Base-by-base conservation (phyloP, 2,888 invertebrate species). In the Amiota communis region DNA sequence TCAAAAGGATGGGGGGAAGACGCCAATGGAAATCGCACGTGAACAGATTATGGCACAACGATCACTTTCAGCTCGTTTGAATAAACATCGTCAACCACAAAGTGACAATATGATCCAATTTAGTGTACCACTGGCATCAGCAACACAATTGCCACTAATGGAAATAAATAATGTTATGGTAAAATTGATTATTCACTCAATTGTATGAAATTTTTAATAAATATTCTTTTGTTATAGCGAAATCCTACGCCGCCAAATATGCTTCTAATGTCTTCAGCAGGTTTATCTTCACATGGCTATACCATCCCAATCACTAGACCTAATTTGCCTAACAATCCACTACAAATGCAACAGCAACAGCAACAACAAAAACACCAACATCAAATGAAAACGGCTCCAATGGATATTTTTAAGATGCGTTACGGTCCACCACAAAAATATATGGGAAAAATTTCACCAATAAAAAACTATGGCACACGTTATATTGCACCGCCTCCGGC, bases 11-110 rank as follows among this genome's bases (percentile, higher is more conserved):
- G 71, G 64, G 72, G 76, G 61, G 0, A 84, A 80, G 70, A 76
- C 83, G 13, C 75, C 83, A n/a, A 83, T 79, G 12, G 83, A 83
- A 1, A 12, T 86, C 46, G 83, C 83, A 13, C 80, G 80, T 8
- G 87, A 86, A 72, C 81, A 86, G 77, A 72, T 87, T n/a, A 82
- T 81, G 17, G 80, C 81, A 9, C 80, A 82, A 4, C 79, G 80
- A 15, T 86, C 87, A 9, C 72, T 86, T 6, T 72, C 88, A 3
- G 82, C 85, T 36, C 82, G 87, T 46, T 74, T 87, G 11, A 83
- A 87, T 65, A 83, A 86, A 72, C 78, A 81, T 72, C 87, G 88
- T 20, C 59, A 79, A 46, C 78, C 81, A 59, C 80, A 78, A 23
- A 65, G 2, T 20, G 65, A 65, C 10, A 49, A 8, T 15, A 17